Conservation (phyloP, 2,113 vertebrate species). For the Mugil cephalus region DNA sequence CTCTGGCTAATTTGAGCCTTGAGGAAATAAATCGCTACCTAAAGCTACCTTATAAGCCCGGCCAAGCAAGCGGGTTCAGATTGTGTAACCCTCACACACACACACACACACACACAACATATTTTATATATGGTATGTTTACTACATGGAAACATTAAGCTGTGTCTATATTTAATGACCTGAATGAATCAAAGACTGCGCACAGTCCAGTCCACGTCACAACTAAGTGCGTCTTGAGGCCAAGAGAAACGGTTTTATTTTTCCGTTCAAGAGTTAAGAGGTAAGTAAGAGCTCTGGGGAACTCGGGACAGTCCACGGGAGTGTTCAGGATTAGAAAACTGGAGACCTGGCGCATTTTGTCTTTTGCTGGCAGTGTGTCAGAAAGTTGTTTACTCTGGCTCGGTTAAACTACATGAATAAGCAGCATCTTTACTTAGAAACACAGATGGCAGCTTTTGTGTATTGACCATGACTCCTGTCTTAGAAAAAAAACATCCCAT, state of each 20-base stretch:
- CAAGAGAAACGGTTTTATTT: background rate
- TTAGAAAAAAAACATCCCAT: too few relatives aligned
- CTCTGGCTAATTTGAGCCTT: constrained; percentile 74
- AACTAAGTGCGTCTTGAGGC: background rate
- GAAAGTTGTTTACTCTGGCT: too few relatives aligned
- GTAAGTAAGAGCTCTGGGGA: background rate
- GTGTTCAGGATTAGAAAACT: background rate
- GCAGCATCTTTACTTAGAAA: too few relatives aligned
- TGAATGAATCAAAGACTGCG: background rate
- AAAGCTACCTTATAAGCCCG: constrained; percentile 66
- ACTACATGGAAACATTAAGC: background rate
- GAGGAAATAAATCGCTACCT: constrained; percentile 64
- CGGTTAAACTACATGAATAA: too few relatives aligned
- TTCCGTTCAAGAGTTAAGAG: background rate
- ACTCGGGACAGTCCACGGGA: background rate
- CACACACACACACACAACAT: constrained; percentile 11
- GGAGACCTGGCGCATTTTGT: too few relatives aligned
- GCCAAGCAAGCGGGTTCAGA: background rate
- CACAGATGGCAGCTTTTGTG: too few relatives aligned
- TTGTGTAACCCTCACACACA: constrained; percentile 6
- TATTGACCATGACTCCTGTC: too few relatives aligned
- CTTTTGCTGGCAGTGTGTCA: too few relatives aligned
- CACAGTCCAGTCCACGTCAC: background rate
- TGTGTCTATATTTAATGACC: too few relatives aligned
- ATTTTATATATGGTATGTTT: background rate